Conservation (phyloP, 2,113 vertebrate species). For the Speoplatyrhinus poulsoni region DNA sequence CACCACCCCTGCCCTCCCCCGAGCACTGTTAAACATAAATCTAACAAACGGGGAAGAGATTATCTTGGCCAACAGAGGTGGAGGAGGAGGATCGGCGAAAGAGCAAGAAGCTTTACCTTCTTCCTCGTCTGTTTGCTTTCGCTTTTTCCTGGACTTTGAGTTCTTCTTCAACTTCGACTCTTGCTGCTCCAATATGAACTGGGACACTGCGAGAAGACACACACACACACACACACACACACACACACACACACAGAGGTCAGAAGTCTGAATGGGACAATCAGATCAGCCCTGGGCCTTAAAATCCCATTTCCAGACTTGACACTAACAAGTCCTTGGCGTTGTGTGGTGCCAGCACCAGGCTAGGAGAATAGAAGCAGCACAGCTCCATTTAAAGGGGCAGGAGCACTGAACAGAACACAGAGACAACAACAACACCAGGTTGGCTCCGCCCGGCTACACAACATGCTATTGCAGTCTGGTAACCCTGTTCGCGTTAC, state of each 20-base stretch:
- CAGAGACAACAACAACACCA: no score
- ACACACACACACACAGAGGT: slow-evolving; percentile 18
- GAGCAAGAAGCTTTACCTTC: slow-evolving; percentile 59
- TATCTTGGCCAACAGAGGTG: background rate
- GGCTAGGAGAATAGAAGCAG: background rate
- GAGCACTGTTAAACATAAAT: slow-evolving; percentile 26
- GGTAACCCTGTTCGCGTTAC: no score
- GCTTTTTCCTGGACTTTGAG: slow-evolving; percentile 90
- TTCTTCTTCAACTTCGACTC: slow-evolving; percentile 89
- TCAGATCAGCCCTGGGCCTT: background rate
- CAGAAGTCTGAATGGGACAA: slow-evolving; percentile 14
- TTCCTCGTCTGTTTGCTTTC: slow-evolving; percentile 87
- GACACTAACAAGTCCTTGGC: background rate
- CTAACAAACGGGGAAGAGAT: slow-evolving; percentile 5
- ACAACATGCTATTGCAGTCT: no score
- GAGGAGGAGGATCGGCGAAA: background rate
- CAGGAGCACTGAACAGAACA: background rate
- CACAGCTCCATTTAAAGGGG: background rate
- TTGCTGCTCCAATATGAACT: slow-evolving; percentile 85
- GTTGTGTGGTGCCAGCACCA: slow-evolving; percentile 2
- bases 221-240: slow-evolving; percentile 5
- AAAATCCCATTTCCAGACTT: background rate
- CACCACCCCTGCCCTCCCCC: background rate
- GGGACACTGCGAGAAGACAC: slow-evolving; percentile 74
- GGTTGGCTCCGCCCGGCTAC: no score